Conservation (phyloP, 2,797 vertebrate genomes). For the Aplochiton taeniatus region DNA sequence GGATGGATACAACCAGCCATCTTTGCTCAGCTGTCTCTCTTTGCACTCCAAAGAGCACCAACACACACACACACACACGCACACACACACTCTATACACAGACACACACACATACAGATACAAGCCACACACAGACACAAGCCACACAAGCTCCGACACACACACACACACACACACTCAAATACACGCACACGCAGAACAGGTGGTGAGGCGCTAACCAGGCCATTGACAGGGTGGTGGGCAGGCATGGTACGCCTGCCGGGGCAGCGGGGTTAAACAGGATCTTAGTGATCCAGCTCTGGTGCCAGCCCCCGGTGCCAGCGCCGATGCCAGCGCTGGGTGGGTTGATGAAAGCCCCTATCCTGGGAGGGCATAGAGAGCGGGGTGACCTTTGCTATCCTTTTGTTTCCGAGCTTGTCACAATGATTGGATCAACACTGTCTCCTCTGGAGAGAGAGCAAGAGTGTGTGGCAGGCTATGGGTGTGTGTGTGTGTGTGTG, state of each 20-base stretch:
- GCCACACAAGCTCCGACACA: neutral
- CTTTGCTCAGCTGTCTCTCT: constrained; percentile 12
- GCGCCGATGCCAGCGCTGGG: constrained; percentile 24
- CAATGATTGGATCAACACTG: constrained; percentile 56
- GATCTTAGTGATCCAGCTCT: constrained; percentile 52
- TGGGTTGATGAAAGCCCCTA: constrained; percentile 12
- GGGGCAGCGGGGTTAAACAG: constrained; percentile 47
- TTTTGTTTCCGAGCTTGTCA: constrained; percentile 48
- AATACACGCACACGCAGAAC: constrained; percentile 35
- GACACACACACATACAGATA: neutral
- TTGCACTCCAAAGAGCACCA: constrained; percentile 4
- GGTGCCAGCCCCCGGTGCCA: constrained; percentile 24
- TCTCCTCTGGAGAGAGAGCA: constrained; percentile 48
- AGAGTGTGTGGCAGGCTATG: constrained; percentile 23
- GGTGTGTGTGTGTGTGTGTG: constrained; percentile 8
- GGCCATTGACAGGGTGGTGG: constrained; percentile 54
- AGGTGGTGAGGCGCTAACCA: constrained; percentile 63
- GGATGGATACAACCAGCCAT: constrained; percentile 12
- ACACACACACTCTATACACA: constrained; percentile 17
- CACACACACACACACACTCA: constrained; percentile 7
- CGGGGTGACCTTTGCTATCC: constrained; percentile 7
- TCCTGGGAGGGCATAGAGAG: too few relatives aligned
- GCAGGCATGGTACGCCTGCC: constrained; percentile 38
- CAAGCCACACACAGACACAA: neutral
- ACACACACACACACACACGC: neutral